Base-by-base conservation (phyloP, 2,888 invertebrate genomes). In the Lordiphosa andalusiaca region DNA sequence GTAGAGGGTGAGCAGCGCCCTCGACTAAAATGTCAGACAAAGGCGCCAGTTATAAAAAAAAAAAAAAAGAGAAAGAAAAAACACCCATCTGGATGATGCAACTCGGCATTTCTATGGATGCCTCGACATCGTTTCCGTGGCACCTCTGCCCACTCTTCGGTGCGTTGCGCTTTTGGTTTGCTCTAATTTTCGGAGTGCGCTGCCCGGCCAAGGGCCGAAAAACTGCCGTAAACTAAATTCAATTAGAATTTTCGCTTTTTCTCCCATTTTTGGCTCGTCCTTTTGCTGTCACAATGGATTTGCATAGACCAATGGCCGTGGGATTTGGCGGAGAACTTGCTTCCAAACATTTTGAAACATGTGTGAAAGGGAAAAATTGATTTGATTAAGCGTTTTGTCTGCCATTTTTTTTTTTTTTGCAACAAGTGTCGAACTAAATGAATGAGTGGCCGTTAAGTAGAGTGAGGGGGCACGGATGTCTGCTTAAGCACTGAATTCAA, bases 51-150 rank as follows among this genome's bases (percentile, higher is more conserved):
- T 23, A 7, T 7, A 25, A 33, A 6, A 41, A 44, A 33, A 19
- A 41, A 44, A 6, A 41, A 44, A 33, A 19, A 41, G 33, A 16
- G 16, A 16, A 16, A 16, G 2, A 16, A 16, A 41, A 44, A 33
- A 19, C 21, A 16, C 19, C 30, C 51, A 21, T 44, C 47, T 37
- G 59, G 39, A 71, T 82, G 74, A 77, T 82, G 75, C 72, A 78
- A 78, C 60, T 68, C 49, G 65, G 76, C 73, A 78, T 77, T 77
- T 77, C 73, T 82, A 82, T 83, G 83, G 83, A 57, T 82, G 75
- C 83, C 53, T 55, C 53, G 58, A 57, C 52, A 59, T 37, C 58
- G 52, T 50, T 73, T 61, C 55, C 57, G 55, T 64, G 55, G 54
- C 71, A 64, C 30, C n/a, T n/a, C 2, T 7, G 2, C 9, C 6